phyloP scores from a whole-genome alignment of 2,797 vertebrate genomes.

The Acropternis orthonyx region DNA sequence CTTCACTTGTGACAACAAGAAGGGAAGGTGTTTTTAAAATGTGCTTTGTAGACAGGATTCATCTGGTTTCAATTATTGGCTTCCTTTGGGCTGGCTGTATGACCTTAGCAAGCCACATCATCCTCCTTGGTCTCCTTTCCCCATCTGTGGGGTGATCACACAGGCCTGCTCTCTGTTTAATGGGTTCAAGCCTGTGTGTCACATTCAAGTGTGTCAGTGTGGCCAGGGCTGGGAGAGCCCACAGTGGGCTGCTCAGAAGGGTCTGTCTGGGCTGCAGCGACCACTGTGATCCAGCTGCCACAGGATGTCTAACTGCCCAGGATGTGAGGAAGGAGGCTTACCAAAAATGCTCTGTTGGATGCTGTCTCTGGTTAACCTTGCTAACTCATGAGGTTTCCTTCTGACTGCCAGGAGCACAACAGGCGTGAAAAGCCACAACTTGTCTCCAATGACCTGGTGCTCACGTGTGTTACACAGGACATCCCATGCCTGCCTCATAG shows the following conservation, averaged over 20 bases:
- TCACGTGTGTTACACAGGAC: neutral
- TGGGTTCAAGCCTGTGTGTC: neutral
- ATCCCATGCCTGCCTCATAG: neutral
- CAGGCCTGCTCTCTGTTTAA: neutral
- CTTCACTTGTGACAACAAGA: neutral
- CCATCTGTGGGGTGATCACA: neutral
- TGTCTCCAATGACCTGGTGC: fast-evolving
- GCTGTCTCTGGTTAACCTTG: neutral
- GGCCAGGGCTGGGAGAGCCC: neutral
- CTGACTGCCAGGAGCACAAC: neutral
- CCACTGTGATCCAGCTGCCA: neutral
- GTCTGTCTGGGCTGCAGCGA: neutral
- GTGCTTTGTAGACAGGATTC: neutral
- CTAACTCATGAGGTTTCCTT: neutral
- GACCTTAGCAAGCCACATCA: neutral
- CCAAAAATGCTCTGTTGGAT: neutral
- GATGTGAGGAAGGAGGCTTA: neutral
- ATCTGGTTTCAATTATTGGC: neutral
- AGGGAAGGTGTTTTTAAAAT: neutral
- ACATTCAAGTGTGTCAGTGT: neutral
- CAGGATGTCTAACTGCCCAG: neutral
- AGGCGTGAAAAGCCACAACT: neutral
- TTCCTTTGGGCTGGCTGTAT: neutral
- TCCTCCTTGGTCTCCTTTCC: neutral
- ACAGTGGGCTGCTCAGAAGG: fast-evolving